phyloP scores from a whole-genome alignment of 2,113 vertebrate genomes.

The Carollia perspicillata region DNA sequence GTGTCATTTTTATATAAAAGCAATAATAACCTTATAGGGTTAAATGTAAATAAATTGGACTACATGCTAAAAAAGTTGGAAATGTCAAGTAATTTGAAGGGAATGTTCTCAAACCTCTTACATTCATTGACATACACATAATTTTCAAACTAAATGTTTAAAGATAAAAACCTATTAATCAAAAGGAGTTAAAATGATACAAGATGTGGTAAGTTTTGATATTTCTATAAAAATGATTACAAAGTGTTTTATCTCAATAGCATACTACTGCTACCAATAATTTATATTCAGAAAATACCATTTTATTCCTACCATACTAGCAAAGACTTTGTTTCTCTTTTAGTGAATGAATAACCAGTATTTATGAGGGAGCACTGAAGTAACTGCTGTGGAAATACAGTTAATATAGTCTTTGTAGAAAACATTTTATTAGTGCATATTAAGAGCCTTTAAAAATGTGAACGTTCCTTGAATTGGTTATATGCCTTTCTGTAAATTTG shows the following conservation, averaged over 20 bases:
- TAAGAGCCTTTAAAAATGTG: background rate
- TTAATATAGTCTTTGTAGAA: background rate
- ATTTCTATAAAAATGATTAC: background rate
- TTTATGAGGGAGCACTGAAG: background rate
- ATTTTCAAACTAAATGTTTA: background rate
- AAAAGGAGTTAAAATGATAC: background rate
- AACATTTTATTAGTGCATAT: background rate
- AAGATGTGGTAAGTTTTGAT: background rate
- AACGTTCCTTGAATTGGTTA: background rate
- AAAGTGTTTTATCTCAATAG: background rate
- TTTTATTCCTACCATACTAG: background rate
- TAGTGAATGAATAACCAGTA: background rate
- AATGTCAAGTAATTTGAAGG: background rate
- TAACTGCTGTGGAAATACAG: background rate
- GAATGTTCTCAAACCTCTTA: background rate
- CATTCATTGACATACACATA: background rate
- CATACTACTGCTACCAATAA: background rate
- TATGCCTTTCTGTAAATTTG: background rate
- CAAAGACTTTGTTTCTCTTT: background rate
- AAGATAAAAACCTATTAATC: background rate
- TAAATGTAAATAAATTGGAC: slow-evolving; percentile 2
- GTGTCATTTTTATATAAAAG: background rate
- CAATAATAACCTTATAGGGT: background rate
- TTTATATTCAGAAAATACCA: background rate
- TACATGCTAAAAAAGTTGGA: background rate